phyloP scores from a whole-genome alignment of 2,113 vertebrate genomes.

The Acinonyx jubatus region DNA sequence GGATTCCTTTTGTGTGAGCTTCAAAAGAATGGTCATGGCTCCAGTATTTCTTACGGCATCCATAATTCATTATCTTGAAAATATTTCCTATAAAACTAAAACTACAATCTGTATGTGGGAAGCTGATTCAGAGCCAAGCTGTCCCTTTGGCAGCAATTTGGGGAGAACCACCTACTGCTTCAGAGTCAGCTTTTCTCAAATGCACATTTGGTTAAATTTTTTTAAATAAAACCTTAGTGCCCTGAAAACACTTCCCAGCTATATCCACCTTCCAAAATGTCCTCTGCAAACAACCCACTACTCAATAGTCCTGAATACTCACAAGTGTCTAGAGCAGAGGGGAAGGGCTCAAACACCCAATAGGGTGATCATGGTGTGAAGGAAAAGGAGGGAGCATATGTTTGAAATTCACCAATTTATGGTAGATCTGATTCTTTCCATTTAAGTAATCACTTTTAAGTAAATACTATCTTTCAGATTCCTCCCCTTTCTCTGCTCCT shows the following conservation, averaged over 20 bases:
- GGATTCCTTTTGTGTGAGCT: not conserved
- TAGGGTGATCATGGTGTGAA: not conserved
- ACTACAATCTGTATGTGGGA: not conserved
- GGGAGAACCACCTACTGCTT: conserved; percentile 24
- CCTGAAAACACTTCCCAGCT: not conserved
- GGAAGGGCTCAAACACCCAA: not conserved
- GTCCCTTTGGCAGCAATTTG: not conserved
- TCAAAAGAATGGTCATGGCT: not conserved
- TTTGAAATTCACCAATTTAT: not conserved
- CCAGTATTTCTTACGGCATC: not conserved
- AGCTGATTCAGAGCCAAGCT: conserved; percentile 14
- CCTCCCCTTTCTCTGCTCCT: not conserved
- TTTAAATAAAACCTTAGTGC: not conserved
- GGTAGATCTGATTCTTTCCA: not conserved
- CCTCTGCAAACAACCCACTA: not conserved
- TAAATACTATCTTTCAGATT: not conserved
- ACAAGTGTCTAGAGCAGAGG: not conserved
- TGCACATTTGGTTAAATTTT: not conserved
- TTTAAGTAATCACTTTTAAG: not conserved
- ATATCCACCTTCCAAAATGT: not conserved
- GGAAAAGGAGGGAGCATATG: not conserved
- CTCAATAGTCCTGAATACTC: not conserved
- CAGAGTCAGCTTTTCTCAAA: not conserved
- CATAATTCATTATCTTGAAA: conserved; percentile 8
- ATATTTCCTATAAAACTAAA: conserved; percentile 42